Conservation (phyloP, 2,888 invertebrate species). For the Ryuthela nishihirai region DNA sequence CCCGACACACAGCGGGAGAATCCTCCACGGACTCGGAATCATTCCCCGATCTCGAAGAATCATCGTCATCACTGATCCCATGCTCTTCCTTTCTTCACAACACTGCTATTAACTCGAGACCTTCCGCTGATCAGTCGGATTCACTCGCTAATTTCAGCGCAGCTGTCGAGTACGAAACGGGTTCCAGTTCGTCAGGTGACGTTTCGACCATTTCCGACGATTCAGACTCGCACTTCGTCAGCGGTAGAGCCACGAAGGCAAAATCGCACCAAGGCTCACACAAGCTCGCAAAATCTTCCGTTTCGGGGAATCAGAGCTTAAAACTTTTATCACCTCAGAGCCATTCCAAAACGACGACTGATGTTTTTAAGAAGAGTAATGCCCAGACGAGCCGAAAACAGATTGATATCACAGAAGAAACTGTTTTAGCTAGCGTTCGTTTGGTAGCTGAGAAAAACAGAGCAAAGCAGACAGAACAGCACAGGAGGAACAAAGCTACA, state of each 20-base stretch:
- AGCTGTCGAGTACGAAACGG: conserved; percentile 21
- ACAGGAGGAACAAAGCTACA: too few species aligned
- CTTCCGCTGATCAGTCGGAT: not conserved
- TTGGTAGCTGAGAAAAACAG: too few species aligned
- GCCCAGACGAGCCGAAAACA: too few species aligned
- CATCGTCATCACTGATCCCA: conserved; percentile 8
- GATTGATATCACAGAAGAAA: too few species aligned
- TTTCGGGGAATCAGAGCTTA: too few species aligned
- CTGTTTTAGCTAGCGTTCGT: too few species aligned
- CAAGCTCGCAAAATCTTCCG: too few species aligned
- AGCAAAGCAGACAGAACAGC: too few species aligned
- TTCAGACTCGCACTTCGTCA: conserved; percentile 12
- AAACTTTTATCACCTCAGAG: too few species aligned
- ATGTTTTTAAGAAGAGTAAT: too few species aligned
- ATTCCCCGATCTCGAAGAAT: conserved; percentile 24
- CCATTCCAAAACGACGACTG: too few species aligned
- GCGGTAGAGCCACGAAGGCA: not conserved
- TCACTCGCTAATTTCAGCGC: conserved; percentile 1
- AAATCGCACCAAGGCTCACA: too few species aligned
- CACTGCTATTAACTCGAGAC: not conserved
- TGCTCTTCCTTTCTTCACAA: conserved; percentile 26
- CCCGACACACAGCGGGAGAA: conserved; percentile 22
- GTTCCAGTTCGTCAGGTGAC: conserved; percentile 27
- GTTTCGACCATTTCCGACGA: conserved; percentile 29
- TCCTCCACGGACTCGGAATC: conserved; percentile 29